phyloP scores from a whole-genome alignment of 2,888 invertebrate species.

The Smittia aterrima region DNA sequence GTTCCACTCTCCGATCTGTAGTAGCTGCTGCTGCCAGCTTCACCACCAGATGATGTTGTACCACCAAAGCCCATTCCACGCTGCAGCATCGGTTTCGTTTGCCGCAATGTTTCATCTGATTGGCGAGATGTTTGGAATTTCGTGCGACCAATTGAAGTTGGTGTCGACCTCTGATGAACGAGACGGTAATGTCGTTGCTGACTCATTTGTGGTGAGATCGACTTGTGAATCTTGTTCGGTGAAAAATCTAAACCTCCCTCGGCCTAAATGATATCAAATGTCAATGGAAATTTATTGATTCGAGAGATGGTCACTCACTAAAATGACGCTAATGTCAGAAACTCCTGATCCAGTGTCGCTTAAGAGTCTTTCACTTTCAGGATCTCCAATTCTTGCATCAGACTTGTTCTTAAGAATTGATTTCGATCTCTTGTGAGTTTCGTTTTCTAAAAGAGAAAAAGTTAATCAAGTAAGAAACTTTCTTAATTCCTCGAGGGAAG shows the following conservation, averaged over 20 bases:
- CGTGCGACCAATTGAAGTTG: slow-evolving; percentile 52
- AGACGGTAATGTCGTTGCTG: slow-evolving; percentile 53
- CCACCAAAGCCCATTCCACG: slow-evolving; percentile 42
- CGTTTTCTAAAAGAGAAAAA: slow-evolving; percentile 45
- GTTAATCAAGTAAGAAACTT: no score
- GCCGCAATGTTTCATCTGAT: slow-evolving; percentile 50
- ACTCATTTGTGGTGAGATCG: slow-evolving; percentile 54
- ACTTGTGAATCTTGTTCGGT: slow-evolving; percentile 58
- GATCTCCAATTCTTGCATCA: slow-evolving; percentile 63
- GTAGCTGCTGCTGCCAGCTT: neutral
- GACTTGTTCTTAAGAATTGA: slow-evolving; percentile 74
- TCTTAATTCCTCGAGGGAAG: no score
- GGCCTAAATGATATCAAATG: slow-evolving; percentile 54
- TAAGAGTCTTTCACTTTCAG: slow-evolving; percentile 73
- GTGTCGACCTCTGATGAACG: slow-evolving; percentile 54
- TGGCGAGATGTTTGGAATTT: slow-evolving; percentile 54
- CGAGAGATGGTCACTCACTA: slow-evolving; percentile 29
- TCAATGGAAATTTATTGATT: neutral
- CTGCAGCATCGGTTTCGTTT: slow-evolving; percentile 44
- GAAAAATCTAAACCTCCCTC: slow-evolving; percentile 66
- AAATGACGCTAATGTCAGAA: slow-evolving; percentile 52
- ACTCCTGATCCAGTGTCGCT: slow-evolving; percentile 62
- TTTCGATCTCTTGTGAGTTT: slow-evolving; percentile 66
- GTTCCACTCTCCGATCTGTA: slow-evolving; percentile 46
- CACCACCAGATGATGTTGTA: slow-evolving; percentile 47